Evolutionary conservation across 2,113 vertebrate species (phyloP).

Genomic region (Dipodomys stephensi): DNA sequence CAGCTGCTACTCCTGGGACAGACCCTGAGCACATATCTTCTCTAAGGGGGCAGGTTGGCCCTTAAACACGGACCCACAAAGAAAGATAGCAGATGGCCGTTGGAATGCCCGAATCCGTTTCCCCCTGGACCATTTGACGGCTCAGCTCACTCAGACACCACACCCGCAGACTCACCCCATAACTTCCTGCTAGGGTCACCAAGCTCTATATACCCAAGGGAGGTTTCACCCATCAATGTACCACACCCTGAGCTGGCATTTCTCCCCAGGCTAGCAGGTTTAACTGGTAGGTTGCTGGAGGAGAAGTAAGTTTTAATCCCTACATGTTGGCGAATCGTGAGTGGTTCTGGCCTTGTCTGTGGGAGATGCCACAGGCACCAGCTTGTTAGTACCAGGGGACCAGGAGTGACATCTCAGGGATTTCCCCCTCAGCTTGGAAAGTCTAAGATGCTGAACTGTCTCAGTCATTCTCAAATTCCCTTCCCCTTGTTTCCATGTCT

Average conservation of each 20-base stretch:
- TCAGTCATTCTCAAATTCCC: background rate
- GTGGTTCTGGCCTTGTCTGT: background rate
- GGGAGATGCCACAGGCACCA: background rate
- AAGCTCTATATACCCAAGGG: background rate
- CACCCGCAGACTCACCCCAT: background rate
- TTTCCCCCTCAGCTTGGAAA: background rate
- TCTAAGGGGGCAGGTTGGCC: background rate
- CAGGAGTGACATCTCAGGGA: background rate
- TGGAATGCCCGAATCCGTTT: background rate
- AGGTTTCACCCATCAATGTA: background rate
- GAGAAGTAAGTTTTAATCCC: background rate
- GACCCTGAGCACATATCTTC: accelerated
- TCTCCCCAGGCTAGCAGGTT: background rate
- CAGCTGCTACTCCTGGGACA: background rate
- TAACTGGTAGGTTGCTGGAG: background rate
- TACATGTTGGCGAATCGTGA: background rate
- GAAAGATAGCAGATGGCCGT: background rate
- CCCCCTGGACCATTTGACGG: background rate
- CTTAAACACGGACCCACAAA: no score
- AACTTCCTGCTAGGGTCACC: background rate
- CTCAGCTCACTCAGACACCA: background rate
- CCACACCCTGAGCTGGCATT: background rate
- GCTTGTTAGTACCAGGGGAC: background rate
- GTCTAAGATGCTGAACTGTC: background rate
- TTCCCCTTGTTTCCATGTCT: constrained; percentile 49